A percentile compares a stretch with the other conserved stretches of the same genome.
Conservation (phyloP, 2,113 vertebrate species). For the Siphamia tubifer region DNA sequence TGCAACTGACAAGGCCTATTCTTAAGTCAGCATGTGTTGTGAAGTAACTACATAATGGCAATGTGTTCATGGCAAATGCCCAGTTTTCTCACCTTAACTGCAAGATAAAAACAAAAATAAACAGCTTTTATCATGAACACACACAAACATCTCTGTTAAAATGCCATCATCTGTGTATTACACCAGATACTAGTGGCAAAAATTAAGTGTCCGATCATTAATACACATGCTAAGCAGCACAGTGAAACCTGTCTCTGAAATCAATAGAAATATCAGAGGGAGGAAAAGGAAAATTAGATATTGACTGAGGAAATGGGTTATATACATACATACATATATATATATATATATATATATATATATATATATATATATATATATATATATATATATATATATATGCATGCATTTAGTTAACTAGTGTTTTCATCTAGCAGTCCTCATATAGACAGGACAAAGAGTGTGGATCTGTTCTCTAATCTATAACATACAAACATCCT, state of each 20-base stretch:
- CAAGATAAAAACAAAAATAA: no score
- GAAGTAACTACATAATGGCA: not conserved
- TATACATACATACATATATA: no score
- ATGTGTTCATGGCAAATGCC: not conserved
- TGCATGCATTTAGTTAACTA: slow-evolving; percentile 23
- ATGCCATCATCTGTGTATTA: slow-evolving; percentile 1
- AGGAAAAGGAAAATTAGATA: slow-evolving; percentile 65
- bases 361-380: no score
- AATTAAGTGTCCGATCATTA: slow-evolving; percentile 29
- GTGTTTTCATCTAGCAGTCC: slow-evolving; percentile 30
- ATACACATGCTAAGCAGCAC: slow-evolving; percentile 55
- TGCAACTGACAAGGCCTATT: not conserved
- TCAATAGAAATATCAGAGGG: slow-evolving; percentile 58
- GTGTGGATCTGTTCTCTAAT: not conserved
- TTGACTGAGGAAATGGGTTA: slow-evolving; percentile 64
- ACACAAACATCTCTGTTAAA: slow-evolving; percentile 12
- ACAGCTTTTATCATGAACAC: no score
- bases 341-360: no score
- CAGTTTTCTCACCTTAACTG: not conserved
- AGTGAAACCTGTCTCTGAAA: slow-evolving; percentile 36
- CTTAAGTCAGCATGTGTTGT: not conserved
- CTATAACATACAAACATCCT: not conserved
- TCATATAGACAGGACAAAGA: slow-evolving; percentile 7
- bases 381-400: no score
- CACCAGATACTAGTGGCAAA: not conserved